Conservation (phyloP, 2,888 invertebrate species). For the Apeira syringaria region DNA sequence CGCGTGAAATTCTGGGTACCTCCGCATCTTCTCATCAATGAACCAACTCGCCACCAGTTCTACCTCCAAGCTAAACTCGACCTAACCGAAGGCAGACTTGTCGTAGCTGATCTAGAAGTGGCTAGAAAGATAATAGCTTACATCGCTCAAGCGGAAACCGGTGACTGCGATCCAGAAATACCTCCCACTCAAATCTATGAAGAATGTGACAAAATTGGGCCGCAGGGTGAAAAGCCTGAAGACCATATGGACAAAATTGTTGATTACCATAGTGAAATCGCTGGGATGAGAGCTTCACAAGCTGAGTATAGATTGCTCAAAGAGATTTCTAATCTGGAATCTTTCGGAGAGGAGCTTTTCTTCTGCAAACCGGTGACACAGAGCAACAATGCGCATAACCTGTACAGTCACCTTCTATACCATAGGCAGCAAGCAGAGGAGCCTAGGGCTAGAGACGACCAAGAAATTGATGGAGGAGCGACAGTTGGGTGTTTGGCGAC, state of each 20-base stretch:
- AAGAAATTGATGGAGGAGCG: conserved; percentile 72
- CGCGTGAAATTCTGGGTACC: conserved; percentile 96
- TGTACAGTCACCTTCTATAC: conserved; percentile 88
- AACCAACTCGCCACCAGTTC: conserved; percentile 93
- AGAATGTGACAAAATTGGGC: conserved; percentile 85
- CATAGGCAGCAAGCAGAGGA: conserved; percentile 84
- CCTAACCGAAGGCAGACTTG: conserved; percentile 88
- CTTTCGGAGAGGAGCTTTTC: conserved; percentile 93
- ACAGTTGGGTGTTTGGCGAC: conserved; percentile 73
- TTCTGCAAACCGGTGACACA: conserved; percentile 86
- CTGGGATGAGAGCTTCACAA: conserved; percentile 87
- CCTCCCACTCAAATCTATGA: conserved; percentile 85
- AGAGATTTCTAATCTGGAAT: conserved; percentile 90
- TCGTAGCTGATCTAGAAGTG: conserved; percentile 87
- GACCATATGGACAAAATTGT: conserved; percentile 86
- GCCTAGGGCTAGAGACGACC: conserved; percentile 66
- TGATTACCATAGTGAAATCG: conserved; percentile 85
- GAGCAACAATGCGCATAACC: conserved; percentile 87
- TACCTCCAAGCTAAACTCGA: conserved; percentile 93
- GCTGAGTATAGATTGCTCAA: conserved; percentile 93
- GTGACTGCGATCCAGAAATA: conserved; percentile 86
- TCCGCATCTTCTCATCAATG: conserved; percentile 93
- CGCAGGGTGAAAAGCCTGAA: conserved; percentile 84
- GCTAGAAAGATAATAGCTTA: conserved; percentile 89
- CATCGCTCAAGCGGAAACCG: conserved; percentile 89